Conservation (phyloP, 2,797 vertebrate genomes). For the Anas acuta region DNA sequence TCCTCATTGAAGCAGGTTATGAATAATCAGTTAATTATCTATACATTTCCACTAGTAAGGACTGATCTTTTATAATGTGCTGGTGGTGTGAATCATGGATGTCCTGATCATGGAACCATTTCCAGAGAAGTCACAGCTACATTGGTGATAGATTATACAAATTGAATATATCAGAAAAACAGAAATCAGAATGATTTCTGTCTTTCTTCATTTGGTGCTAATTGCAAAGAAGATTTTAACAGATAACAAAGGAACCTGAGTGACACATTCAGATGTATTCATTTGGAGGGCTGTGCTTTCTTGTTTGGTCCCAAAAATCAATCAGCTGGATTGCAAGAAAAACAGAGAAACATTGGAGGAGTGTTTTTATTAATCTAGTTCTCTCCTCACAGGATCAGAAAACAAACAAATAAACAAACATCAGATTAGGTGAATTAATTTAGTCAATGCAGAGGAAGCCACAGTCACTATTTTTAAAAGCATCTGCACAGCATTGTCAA, state of each 20-base stretch:
- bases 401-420: background rate
- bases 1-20: background rate
- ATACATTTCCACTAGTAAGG: slow-evolving; percentile 18
- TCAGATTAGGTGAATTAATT: slow-evolving; percentile 15
- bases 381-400: slow-evolving; percentile 24
- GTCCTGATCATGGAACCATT: background rate
- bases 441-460: background rate
- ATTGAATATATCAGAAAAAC: background rate
- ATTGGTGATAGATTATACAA: background rate
- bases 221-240: background rate
- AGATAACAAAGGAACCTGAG: background rate
- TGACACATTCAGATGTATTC: background rate
- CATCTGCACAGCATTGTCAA: background rate
- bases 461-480: background rate
- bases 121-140: background rate
- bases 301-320: background rate
- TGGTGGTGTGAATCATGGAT: background rate
- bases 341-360: background rate
- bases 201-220: background rate
- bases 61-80: background rate
- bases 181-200: background rate
- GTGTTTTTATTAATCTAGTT: slow-evolving; percentile 1
- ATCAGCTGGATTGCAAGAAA: background rate
- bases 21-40: slow-evolving; percentile 22
- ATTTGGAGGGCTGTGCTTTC: background rate